These are phyloP conservation scores for Meteorus sp. DNA, from an alignment of 1,140 invertebrate species.

Conservation along the genomic window DNA sequence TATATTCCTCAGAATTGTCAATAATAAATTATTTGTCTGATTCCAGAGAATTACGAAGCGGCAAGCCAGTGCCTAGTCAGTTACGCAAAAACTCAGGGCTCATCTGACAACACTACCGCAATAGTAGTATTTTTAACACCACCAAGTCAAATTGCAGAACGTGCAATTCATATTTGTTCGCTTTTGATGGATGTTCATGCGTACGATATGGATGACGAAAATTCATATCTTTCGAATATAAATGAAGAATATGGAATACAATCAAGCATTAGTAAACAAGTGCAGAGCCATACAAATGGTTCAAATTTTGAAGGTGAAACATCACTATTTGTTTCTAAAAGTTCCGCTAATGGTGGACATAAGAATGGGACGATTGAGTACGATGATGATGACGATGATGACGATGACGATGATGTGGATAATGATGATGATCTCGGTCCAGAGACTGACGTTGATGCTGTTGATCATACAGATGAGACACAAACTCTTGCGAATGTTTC, in stretches of 20 bases:
- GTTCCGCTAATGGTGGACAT: too few species aligned
- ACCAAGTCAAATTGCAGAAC: conserved; percentile 65
- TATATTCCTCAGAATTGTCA: too few species aligned
- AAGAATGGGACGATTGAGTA: too few species aligned
- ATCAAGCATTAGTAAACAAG: conserved; percentile 30
- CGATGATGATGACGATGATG: background rate
- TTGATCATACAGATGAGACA: conserved; percentile 55
- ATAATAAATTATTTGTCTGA: conserved; percentile 3
- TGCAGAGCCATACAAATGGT: conserved; percentile 23
- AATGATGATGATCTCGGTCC: conserved; percentile 65
- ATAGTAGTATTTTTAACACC: conserved; percentile 84
- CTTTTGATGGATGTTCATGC: conserved; percentile 37
- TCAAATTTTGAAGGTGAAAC: conserved; percentile 16
- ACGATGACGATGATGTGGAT: conserved; percentile 44
- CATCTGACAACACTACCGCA: conserved; percentile 85
- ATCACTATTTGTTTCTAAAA: too few species aligned
- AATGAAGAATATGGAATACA: conserved; percentile 34
- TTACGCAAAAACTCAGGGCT: conserved; percentile 74
- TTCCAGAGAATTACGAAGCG: conserved; percentile 67
- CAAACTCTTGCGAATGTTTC: conserved; percentile 38
- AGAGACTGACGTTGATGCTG: conserved; percentile 64
- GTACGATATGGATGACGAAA: conserved; percentile 40
- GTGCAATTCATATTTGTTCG: conserved; percentile 39
- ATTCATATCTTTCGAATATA: conserved; percentile 33
- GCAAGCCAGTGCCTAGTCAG: conserved; percentile 71